A percentile compares a stretch with the other conserved stretches of the same genome.
phyloP scores from a whole-genome alignment of 2,113 vertebrate genomes.

The Polypterus bichir region DNA sequence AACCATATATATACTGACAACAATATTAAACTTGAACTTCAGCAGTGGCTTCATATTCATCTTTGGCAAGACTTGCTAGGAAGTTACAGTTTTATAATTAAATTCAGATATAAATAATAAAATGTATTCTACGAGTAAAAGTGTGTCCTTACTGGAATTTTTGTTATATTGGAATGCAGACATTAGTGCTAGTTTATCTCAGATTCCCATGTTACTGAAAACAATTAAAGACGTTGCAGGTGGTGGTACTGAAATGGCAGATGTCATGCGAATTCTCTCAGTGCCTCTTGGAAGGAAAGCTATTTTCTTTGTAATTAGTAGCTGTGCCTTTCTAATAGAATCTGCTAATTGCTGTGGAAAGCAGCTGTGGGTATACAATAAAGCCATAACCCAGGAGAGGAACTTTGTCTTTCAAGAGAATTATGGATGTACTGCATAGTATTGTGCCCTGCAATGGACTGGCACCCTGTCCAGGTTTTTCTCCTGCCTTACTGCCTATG shows the following conservation, averaged over 20 bases:
- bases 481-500: no score
- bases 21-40: no score
- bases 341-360: slow-evolving; percentile 31
- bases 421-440: not conserved
- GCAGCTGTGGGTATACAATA: slow-evolving; percentile 16
- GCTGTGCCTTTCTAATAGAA: slow-evolving; percentile 23
- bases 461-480: no score
- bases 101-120: no score
- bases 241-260: slow-evolving; percentile 15
- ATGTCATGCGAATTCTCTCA: slow-evolving; percentile 21
- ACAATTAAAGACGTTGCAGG: slow-evolving; percentile 12
- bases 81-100: no score
- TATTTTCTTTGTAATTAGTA: slow-evolving; percentile 33
- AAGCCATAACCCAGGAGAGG: not conserved
- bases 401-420: slow-evolving; percentile 14
- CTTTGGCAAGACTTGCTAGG: no score
- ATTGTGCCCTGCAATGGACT: no score
- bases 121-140: no score
- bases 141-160: no score
- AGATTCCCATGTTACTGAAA: slow-evolving; percentile 4
- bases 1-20: no score
- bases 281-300: slow-evolving; percentile 22
- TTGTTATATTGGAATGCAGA: not conserved
- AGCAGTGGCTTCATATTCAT: no score
- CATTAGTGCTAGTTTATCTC: not conserved